Evolutionary conservation across 2,888 invertebrate genomes (phyloP), one percentile per base, ranked within the genome.

Genomic region (Frankliniella intonsa): DNA sequence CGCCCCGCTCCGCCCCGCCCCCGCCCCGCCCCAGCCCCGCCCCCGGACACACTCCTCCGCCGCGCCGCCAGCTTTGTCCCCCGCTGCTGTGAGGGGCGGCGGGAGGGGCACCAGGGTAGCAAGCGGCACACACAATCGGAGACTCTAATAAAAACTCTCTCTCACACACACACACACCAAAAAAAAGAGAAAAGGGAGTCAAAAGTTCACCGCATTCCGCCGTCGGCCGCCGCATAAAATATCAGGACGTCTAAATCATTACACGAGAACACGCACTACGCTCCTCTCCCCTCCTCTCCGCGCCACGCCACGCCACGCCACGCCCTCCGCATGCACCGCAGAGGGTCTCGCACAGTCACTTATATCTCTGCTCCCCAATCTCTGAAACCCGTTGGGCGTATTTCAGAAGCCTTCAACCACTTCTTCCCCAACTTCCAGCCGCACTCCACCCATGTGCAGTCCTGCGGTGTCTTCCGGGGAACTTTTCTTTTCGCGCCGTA

Each of bases 181-280:
- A 62, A 62, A 62, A n/a, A 62, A 62, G 14, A 7, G 62, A 62
- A 62, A 62, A n/a, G 62, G 62, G 62, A 62, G 62, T 62, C 62
- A 17, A 62, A 62, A 62, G 62, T 62, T 62, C 62, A 62, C 17
- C 17, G 38, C 38, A 10, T 62, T 7, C 17, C 62, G 38, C 62
- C 62, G 19, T 62, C 62, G 19, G 19, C 14, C 19, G 17, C 11
- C 7, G 62, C 62, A 62, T 62, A 62, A 62, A 62, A 62, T n/a
- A 62, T 62, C 62, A 19, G 62, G n/a, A 25, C 69, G 69, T 76
- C 25, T 76, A 76, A 76, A 76, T 76, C 69, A 76, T 76, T 7
- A 25, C 12, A 76, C 12, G 25, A 25, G 69, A 76, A 76, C 69
- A 76, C 69, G 69, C 69, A 69, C 55, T 19, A 22, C 2, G 9